Base-by-base conservation (phyloP, 2,888 invertebrate genomes). In the Callosobruchus maculatus region DNA sequence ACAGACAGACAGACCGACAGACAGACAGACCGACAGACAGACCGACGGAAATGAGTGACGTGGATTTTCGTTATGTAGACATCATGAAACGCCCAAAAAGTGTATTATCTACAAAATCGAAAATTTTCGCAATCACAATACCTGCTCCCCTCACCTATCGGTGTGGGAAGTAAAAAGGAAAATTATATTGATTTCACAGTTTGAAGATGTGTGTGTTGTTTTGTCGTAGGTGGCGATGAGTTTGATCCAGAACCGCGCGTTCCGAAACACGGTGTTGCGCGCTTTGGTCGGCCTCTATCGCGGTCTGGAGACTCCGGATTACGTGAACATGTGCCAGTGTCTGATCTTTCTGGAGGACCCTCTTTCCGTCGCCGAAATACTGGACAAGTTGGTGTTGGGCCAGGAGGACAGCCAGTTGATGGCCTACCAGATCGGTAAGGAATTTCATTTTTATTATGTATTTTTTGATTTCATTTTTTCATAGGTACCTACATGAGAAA, bases 321-420 rank as follows among this genome's bases (percentile, higher is more conserved):
- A 97, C 87, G 98, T 99, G 21, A 98, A 96, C 87, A 98, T 99
- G 94, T 97, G 97, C 83, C 97, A 99, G 88, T 99, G 98, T 86
- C 91, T 98, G 74, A 99, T 99, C 80, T 98, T 98, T 86, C 88
- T 99, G 70, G 98, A 99, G 85, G 97, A 98, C 87, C 95, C 98
- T 0, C 88, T 94, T 21, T 94, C 97, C 30, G 97, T 98, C 0
- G 97, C 98, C 20, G 95, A 97, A 87, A 94, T 98, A 76, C 89
- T 99, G 7, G 97, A 97, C 83, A 95, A 94, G 87, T 89, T 99
- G 0, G 94, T 95, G 22, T 92, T 94, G 85, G 95, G 95, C 2
- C 87, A 89, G 20, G 92, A 93, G 83, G 90, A 89, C 82, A 84
- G 80, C 73, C 94, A 95, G 75, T 88, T 99, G 68, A 98, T 99